phyloP scores from a whole-genome alignment of 1,140 invertebrate species.

The Hyphantria cunea region DNA sequence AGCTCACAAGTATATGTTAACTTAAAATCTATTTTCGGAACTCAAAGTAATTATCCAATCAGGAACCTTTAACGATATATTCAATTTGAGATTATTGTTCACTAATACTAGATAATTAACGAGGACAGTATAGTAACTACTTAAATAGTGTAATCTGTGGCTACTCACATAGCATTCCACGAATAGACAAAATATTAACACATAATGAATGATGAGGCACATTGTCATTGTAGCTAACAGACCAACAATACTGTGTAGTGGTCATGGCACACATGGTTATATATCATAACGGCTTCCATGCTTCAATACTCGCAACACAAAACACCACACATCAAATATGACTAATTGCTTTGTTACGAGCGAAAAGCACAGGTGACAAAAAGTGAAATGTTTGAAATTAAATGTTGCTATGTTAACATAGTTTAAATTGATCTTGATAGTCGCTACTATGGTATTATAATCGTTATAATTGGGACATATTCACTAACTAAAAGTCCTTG shows the following conservation, averaged over 20 bases:
- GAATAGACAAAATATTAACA: slow-evolving; percentile 39
- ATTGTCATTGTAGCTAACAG: slow-evolving; percentile 37
- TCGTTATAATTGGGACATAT: too few species aligned
- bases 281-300: slow-evolving; percentile 38
- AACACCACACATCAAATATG: slow-evolving; percentile 21
- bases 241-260: slow-evolving; percentile 14
- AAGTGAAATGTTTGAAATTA: neutral
- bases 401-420: neutral
- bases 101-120: too few species aligned
- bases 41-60: too few species aligned
- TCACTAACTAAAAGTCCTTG: too few species aligned
- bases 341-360: slow-evolving; percentile 15
- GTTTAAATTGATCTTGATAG: too few species aligned
- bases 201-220: slow-evolving; percentile 33
- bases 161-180: slow-evolving; percentile 48
- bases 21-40: too few species aligned
- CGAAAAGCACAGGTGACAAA: slow-evolving; percentile 1
- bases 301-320: slow-evolving; percentile 41
- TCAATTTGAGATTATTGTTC: too few species aligned
- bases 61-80: too few species aligned
- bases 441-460: too few species aligned
- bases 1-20: too few species aligned
- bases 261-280: slow-evolving; percentile 29
- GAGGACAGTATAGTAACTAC: too few species aligned
- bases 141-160: neutral